Base-by-base conservation (phyloP, 2,113 vertebrate species). In the Microcebus tavaratra region DNA sequence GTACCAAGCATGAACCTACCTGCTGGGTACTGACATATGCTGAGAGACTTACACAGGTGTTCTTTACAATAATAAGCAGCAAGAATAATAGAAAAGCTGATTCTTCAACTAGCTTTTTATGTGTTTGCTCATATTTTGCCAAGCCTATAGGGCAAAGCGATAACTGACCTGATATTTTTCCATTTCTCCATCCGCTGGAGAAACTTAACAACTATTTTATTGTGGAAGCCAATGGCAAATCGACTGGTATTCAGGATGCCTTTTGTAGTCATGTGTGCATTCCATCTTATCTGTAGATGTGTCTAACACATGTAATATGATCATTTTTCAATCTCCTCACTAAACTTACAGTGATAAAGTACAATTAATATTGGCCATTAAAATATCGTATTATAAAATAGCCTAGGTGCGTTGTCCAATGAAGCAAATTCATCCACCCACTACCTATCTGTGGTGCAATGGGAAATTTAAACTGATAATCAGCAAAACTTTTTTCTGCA, bases 321-420 rank as follows among this genome's bases (percentile, higher is more conserved):
- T 80, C 29, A 59, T 36, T 83, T 97, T 95, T 80, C 50, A 81
- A 14, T 55, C 67, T 96, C 36, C 45, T 96, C 59, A 17, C 75
- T 91, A 93, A 89, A 93, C 23, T 36, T 72, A 82, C 14, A 15
- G 73, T 92, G 65, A 96, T 78, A 91, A 70, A 57, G 80, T 50
- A 90, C 12, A 85, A n/a, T 88, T 87, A 59, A 70, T 72, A 18
- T 87, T 48, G 63, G 10, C 68, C 78, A 80, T 90, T 80, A 94
- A 94, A 92, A 94, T 93, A 86, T n/a, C 87, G 89, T 68, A 36
- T 50, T 82, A 27, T 96, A 70, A 95, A 78, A 39, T 59, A 81
- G 45, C 83, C 79, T 21, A 55, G 73, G 20, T 92, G 55, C 20
- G 20, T 90, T 78, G 36, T 75, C 72, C 68, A 61, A 61, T 6